Percentiles rank a stretch among this genome's conserved stretches.
These are phyloP conservation scores for Sebastes nivosus DNA, from an alignment of 2,797 vertebrate species.

Conservation along the genomic window DNA sequence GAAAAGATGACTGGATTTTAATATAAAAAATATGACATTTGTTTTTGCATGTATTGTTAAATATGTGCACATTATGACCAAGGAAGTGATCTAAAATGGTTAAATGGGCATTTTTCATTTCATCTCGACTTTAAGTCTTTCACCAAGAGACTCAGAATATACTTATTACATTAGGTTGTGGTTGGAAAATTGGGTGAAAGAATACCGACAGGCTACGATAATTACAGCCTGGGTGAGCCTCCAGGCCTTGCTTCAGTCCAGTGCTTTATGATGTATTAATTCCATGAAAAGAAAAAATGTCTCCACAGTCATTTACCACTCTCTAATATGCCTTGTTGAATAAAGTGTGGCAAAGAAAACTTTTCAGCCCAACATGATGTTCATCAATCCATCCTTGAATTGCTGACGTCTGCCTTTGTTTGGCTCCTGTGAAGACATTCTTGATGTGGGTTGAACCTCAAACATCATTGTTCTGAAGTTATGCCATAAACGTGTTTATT, in stretches of 20 bases:
- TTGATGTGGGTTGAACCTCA: background rate
- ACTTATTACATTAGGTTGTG: background rate
- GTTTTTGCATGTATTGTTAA: background rate
- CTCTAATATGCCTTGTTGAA: slow-evolving; percentile 10
- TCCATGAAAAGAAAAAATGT: background rate
- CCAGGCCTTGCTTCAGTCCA: background rate
- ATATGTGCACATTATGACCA: background rate
- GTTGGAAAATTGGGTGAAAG: background rate
- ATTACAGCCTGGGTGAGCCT: slow-evolving; percentile 11
- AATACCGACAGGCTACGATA: background rate
- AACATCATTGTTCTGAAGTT: background rate
- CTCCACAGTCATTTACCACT: background rate
- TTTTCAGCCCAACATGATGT: background rate
- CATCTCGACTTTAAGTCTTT: background rate
- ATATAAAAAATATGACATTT: background rate
- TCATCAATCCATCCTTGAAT: background rate
- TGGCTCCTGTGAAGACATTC: background rate
- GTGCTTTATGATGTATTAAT: slow-evolving; percentile 12
- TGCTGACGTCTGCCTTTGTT: background rate
- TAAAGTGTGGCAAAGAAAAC: background rate
- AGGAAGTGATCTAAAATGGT: background rate
- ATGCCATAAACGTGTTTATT: background rate
- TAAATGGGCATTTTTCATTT: background rate
- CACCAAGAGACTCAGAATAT: background rate
- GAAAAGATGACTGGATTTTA: too few species aligned